Base-by-base conservation (phyloP, 2,888 invertebrate species). In the Adelphocoris suturalis region DNA sequence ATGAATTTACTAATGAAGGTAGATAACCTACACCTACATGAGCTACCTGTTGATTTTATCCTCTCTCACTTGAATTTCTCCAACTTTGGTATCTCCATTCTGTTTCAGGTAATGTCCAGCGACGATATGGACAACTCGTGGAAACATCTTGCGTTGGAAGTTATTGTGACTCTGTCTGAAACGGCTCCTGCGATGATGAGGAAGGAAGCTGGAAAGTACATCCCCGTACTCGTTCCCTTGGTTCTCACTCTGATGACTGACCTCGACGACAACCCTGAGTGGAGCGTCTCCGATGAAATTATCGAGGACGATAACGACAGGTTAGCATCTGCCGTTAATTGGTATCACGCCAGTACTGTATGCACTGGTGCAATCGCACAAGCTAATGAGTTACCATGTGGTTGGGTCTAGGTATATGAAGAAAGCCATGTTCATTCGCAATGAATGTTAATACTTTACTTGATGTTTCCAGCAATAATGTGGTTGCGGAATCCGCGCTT, bases 181-280 rank as follows among this genome's bases (percentile, higher is more conserved):
- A 97, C 97, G 48, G 98, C 99, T 9, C 97, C 99, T 0, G 98
- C 98, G 3, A 99, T 99, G 97, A 97, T 99, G 68, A 96, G 99
- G 90, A 99, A 99, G 94, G 96, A 97, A 91, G 97, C 97, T 16
- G 96, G 96, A 48, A 97, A 97, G 93, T 98, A 97, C 92, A 95
- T 99, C 91, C 95, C 96, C 76, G 94, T 95, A 90, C 94, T 97
- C 92, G 96, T 99, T 82, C 97, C 98, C 0, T 95, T 98, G 90
- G 96, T 99, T 92, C 94, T 99, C 91, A 96, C 97, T 94, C 97
- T 99, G 95, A 98, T 99, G 97, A 97, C 98, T 85, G 98, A 99
- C 92, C 94, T 99, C 90, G 98, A 98, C 68, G 98, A 99, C 88
- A 98, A 98, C 92, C 96, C 96, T 16, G 96, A 97, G 90, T 99